Evolutionary conservation across 2,888 invertebrate species (phyloP).

Genomic region (Theristus sp.): DNA sequence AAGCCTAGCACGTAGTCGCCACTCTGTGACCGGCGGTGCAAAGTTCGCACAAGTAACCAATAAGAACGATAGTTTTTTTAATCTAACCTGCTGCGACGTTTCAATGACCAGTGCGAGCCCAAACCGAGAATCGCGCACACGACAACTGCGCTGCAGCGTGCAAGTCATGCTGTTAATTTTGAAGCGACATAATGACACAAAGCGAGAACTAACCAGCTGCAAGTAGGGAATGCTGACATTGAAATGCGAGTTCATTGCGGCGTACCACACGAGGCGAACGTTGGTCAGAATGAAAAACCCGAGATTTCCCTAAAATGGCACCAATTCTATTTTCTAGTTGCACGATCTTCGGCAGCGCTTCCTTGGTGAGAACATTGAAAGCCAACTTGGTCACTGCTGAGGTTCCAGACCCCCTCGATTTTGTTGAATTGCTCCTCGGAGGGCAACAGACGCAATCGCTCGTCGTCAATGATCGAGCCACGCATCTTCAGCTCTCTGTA

Average conservation of each 20-base stretch:
- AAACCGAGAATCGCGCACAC: slow-evolving; percentile 62
- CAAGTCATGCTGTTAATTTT: too few relatives aligned
- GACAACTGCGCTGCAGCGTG: slow-evolving; percentile 16
- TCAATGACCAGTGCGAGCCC: slow-evolving; percentile 78
- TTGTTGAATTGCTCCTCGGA: slow-evolving; percentile 65
- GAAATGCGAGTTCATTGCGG: slow-evolving; percentile 81
- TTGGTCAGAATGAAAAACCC: slow-evolving; percentile 87
- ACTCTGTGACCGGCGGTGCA: too few relatives aligned
- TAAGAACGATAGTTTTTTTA: neutral
- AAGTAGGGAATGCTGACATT: slow-evolving; percentile 91
- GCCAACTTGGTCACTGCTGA: slow-evolving; percentile 62
- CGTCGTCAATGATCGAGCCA: slow-evolving; percentile 66
- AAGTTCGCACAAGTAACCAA: too few relatives aligned
- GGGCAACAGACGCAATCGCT: slow-evolving; percentile 62
- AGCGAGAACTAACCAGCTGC: slow-evolving; percentile 48
- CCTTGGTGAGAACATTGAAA: too few relatives aligned
- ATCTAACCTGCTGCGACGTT: slow-evolving; percentile 48
- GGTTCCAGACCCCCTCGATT: slow-evolving; percentile 79
- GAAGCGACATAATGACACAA: neutral
- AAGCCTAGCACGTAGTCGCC: slow-evolving; percentile 67
- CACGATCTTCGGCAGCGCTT: neutral
- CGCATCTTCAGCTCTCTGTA: slow-evolving; percentile 76
- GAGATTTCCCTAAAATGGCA: slow-evolving; percentile 79
- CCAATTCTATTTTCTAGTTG: neutral
- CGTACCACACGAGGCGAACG: slow-evolving; percentile 86